Percentiles rank a stretch among this genome's conserved stretches.
These are phyloP conservation scores for Merluccius polli DNA, from an alignment of 2,797 vertebrate species.

Conservation along the genomic window DNA sequence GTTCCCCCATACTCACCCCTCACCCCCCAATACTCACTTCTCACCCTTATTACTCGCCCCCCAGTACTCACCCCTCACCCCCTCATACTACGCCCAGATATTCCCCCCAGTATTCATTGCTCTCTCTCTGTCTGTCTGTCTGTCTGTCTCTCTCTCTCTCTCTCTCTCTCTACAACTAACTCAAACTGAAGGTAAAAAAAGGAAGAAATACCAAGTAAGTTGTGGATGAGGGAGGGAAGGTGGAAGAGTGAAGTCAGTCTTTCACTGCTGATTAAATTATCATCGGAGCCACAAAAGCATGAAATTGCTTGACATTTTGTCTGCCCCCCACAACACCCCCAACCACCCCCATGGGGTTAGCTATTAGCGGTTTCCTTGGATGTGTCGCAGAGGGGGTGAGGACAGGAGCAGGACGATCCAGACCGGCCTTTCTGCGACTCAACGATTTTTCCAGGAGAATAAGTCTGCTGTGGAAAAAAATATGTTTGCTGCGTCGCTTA, in stretches of 20 bases:
- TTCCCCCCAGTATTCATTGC: too few relatives aligned
- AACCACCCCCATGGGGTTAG: background rate
- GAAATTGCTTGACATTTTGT: conserved; percentile 69
- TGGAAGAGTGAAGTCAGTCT: conserved; percentile 50
- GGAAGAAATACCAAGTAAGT: conserved; percentile 13
- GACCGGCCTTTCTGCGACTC: background rate
- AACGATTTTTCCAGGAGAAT: background rate
- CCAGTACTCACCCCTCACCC: too few relatives aligned
- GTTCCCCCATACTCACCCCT: too few relatives aligned
- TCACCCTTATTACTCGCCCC: too few relatives aligned
- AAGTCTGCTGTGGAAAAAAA: conserved; percentile 34
- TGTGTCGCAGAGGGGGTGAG: background rate
- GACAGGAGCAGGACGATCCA: background rate
- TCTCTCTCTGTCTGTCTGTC: background rate
- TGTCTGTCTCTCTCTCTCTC: conserved; percentile 11
- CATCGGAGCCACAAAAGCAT: conserved; percentile 57
- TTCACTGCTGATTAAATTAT: conserved; percentile 69
- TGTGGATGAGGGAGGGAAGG: conserved; percentile 42
- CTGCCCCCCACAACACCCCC: background rate
- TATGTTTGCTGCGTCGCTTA: conserved; percentile 11
- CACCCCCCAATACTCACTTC: too few relatives aligned
- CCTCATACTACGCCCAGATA: too few relatives aligned
- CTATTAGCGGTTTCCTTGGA: background rate
- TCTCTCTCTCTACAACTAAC: background rate
- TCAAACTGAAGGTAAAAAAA: background rate